Conservation (phyloP, 2,113 vertebrate genomes). For the Anoura caudifer region DNA sequence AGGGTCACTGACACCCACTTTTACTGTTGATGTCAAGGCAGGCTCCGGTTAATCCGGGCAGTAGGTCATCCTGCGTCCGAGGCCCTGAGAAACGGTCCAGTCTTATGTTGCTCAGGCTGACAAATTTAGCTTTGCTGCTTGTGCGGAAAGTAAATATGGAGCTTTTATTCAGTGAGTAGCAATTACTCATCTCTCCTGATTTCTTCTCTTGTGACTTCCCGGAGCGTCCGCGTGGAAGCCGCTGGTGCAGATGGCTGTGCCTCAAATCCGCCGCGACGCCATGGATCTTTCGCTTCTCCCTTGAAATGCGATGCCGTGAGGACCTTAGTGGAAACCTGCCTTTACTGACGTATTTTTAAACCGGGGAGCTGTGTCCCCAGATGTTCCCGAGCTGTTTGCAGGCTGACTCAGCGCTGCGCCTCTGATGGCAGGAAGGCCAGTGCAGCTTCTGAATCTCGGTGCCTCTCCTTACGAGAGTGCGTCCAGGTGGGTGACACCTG, state of each 20-base stretch:
- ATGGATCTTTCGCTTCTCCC: neutral
- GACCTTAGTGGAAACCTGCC: neutral
- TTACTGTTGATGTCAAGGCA: neutral
- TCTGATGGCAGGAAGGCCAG: neutral
- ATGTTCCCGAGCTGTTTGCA: too few relatives aligned
- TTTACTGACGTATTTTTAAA: neutral
- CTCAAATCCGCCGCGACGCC: neutral
- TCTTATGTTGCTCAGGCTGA: neutral
- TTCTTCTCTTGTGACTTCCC: neutral
- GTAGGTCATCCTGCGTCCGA: neutral
- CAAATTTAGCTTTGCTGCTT: neutral
- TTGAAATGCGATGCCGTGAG: neutral
- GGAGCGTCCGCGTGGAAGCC: neutral
- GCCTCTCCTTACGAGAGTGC: too few relatives aligned
- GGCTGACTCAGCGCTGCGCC: neutral
- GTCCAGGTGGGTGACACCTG: too few relatives aligned
- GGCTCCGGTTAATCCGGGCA: neutral
- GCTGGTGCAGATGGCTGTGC: neutral
- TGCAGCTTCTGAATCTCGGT: too few relatives aligned
- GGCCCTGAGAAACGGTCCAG: neutral
- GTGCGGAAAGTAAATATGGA: neutral
- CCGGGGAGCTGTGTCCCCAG: too few relatives aligned
- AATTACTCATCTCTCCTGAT: neutral
- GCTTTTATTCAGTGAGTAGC: conserved; percentile 20
- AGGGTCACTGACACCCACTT: neutral